Evolutionary conservation across 2,113 vertebrate genomes (phyloP), one percentile per base, ranked within the genome.

Genomic region (Mola mola): DNA sequence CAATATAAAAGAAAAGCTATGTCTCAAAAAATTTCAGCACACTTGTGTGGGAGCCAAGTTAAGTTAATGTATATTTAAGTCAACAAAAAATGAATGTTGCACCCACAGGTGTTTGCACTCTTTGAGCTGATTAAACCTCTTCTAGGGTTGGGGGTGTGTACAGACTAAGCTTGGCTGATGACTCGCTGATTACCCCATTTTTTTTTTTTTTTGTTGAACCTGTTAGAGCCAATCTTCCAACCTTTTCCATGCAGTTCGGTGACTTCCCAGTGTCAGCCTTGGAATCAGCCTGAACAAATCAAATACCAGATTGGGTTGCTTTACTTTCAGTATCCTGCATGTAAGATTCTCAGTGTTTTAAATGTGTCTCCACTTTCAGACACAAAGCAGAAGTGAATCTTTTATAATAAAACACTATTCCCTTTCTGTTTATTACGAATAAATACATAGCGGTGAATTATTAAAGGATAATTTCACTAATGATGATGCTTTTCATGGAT

Each of bases 381-480:
- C 4, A 40, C 24, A 47, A 50, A 8, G 22, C 40, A 12, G 34
- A 31, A 69, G 42, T 63, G 0, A 48, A 67, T 78, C 28, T 40
- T 11, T 22, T 61, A 19, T 17, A 41, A 63, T 17, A 28, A 13
- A 66, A 63, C 53, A 53, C 2, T 60, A 70, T 50, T 75, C 63
- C 70, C 26, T 57, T 63, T 50, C n/a, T 51, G 9, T 37, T 59
- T 53, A 15, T 38, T n/a, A 26, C 34, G 53, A 51, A 41, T 16
- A 21, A 0, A 1, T 64, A 17, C 10, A 10, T 31, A 49, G 25
- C 46, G 11, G 17, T 26, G 8, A 17, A 15, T 66, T 70, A 49
- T 67, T 63, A 52, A 17, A 19, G 25, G 37, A 72, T 47, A 33
- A 65, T 69, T 70, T 70, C 36, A 47, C 29, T 53, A 65, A 50